Percentiles rank a stretch among this genome's conserved stretches.
Conservation (phyloP, 1,140 invertebrate genomes). For the Drosophila kohkoa region DNA sequence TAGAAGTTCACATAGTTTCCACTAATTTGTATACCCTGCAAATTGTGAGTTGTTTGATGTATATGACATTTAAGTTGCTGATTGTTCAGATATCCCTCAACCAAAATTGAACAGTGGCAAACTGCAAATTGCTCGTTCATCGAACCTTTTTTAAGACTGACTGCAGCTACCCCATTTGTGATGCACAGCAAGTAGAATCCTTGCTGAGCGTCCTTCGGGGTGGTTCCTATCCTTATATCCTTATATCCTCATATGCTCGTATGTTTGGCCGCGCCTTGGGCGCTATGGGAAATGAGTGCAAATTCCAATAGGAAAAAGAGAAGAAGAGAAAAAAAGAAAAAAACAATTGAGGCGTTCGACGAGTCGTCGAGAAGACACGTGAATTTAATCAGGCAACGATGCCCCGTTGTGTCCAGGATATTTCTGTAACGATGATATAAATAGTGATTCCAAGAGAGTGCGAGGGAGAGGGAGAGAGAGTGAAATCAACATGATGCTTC, state of each 20-base stretch:
- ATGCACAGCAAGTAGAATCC: too few relatives aligned
- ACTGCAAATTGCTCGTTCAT: too few relatives aligned
- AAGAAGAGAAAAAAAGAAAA: not conserved
- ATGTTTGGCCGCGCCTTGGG: too few relatives aligned
- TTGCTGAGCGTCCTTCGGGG: slow-evolving; percentile 1
- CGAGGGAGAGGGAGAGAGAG: not conserved
- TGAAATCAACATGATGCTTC: not conserved
- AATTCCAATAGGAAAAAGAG: slow-evolving; percentile 68
- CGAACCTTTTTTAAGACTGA: too few relatives aligned
- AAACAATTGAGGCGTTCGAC: slow-evolving; percentile 54
- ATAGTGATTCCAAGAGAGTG: slow-evolving; percentile 21
- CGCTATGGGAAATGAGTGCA: slow-evolving; percentile 27
- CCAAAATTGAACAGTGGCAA: too few relatives aligned
- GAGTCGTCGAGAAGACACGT: slow-evolving; percentile 61
- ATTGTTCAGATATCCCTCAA: too few relatives aligned
- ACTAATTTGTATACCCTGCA: too few relatives aligned
- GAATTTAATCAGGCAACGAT: slow-evolving; percentile 77
- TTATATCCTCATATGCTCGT: not conserved
- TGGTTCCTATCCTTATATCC: not conserved
- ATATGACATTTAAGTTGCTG: too few relatives aligned
- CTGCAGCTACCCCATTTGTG: too few relatives aligned
- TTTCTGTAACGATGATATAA: slow-evolving; percentile 32
- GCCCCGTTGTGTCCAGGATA: slow-evolving; percentile 55
- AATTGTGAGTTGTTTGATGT: too few relatives aligned
- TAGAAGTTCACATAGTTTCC: too few relatives aligned